Conservation (phyloP, 2,888 invertebrate species). For the Tachina grossa region DNA sequence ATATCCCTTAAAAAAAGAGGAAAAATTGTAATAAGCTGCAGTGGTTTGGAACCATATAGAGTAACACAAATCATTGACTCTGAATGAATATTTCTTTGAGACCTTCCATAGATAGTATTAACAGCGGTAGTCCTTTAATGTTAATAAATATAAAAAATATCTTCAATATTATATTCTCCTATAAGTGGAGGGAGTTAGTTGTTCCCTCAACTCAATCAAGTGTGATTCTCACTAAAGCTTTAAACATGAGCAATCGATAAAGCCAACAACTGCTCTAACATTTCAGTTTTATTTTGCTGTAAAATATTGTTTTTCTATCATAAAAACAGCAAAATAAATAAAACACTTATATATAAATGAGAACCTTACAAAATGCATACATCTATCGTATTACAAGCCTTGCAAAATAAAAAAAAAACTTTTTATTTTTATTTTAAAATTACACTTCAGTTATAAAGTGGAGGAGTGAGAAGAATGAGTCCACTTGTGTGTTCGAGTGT, state of each 20-base stretch:
- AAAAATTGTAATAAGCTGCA: no score
- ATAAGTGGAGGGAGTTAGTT: no score
- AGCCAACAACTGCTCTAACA: neutral
- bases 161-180: no score
- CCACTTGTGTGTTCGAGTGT: slow-evolving; percentile 60
- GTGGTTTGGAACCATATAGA: no score
- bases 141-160: no score
- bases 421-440: slow-evolving; percentile 48
- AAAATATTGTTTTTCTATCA: slow-evolving; percentile 17
- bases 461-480: neutral
- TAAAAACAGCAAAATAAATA: slow-evolving; percentile 24
- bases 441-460: slow-evolving; percentile 42
- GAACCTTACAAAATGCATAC: neutral
- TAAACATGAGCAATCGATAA: neutral
- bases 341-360: slow-evolving; percentile 10
- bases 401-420: slow-evolving; percentile 8
- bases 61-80: no score
- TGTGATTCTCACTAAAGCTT: neutral
- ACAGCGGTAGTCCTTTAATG: no score
- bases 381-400: slow-evolving; percentile 42
- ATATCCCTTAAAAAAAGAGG: no score
- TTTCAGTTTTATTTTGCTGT: neutral
- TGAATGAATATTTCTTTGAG: no score
- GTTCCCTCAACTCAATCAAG: neutral
- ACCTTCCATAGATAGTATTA: no score